Evolutionary conservation across 2,888 invertebrate genomes (phyloP).

Genomic region (Nesidiocoris tenuis): DNA sequence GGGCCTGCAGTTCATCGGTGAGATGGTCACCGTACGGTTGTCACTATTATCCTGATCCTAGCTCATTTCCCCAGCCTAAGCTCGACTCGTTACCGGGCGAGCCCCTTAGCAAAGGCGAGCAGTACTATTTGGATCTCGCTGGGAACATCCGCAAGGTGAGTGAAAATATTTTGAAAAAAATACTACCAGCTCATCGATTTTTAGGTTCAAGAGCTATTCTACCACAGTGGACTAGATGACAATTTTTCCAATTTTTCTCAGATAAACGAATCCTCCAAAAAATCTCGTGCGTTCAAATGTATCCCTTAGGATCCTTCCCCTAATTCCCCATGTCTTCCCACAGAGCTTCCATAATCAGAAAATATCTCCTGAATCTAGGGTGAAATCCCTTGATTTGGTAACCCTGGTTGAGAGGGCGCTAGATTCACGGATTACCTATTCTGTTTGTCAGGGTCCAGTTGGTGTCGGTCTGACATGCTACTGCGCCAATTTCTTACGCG

Average conservation of each 20-base stretch:
- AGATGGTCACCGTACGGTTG: slow-evolving; percentile 88
- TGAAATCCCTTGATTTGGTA: too few relatives aligned
- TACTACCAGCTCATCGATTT: neutral
- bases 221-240: neutral
- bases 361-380: too few relatives aligned
- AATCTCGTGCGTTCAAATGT: too few relatives aligned
- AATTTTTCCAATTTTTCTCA: too few relatives aligned
- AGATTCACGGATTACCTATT: too few relatives aligned
- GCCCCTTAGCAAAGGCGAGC: slow-evolving; percentile 82
- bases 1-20: slow-evolving; percentile 45
- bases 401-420: too few relatives aligned
- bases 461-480: slow-evolving; percentile 90
- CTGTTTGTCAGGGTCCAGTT: slow-evolving; percentile 78
- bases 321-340: too few relatives aligned
- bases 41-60: slow-evolving; percentile 83
- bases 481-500: slow-evolving; percentile 87
- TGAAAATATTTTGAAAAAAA: too few relatives aligned
- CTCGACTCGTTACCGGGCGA: slow-evolving; percentile 82
- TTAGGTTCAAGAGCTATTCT: neutral
- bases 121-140: slow-evolving; percentile 90
- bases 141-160: slow-evolving; percentile 84
- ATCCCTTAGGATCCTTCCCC: too few relatives aligned
- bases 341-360: too few relatives aligned
- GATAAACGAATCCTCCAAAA: too few relatives aligned
- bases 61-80: slow-evolving; percentile 80